phyloP scores from a whole-genome alignment of 2,888 invertebrate species.

The Ecliptopera silaceata region DNA sequence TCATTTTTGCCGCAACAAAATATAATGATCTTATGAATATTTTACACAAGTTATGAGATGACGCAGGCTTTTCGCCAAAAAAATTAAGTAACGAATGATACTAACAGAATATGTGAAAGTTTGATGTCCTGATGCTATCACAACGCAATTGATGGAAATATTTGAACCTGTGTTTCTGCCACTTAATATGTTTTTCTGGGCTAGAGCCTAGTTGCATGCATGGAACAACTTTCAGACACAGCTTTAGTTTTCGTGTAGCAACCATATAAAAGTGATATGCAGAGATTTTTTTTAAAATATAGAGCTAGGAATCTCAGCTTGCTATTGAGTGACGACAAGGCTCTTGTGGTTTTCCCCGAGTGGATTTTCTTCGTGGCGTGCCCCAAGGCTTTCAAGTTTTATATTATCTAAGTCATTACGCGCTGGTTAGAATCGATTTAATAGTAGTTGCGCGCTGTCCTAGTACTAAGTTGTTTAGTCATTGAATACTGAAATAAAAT shows the following conservation, averaged over 20 bases:
- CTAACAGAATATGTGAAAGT: neutral
- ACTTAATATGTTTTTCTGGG: too few species aligned
- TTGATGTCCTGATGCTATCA: neutral
- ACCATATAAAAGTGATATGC: too few species aligned
- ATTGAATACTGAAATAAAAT: neutral
- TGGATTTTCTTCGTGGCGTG: conserved; percentile 16
- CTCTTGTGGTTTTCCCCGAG: conserved; percentile 10
- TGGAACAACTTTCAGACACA: too few species aligned
- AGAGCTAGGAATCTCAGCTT: neutral
- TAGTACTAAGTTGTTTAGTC: neutral
- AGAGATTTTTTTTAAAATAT: too few species aligned
- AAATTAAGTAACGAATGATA: neutral
- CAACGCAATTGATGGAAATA: neutral
- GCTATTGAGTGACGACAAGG: conserved; percentile 5
- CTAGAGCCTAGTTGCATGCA: too few species aligned
- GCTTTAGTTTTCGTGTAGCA: too few species aligned
- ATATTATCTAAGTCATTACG: conserved; percentile 21
- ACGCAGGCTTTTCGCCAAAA: neutral
- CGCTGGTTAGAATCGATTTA: conserved; percentile 18
- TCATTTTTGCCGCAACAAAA: neutral
- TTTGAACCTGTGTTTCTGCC: too few species aligned
- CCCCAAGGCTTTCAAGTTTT: conserved; percentile 20
- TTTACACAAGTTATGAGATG: neutral
- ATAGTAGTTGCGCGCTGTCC: neutral
- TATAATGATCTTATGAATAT: neutral